These are phyloP conservation scores for Agriopis marginaria DNA, from an alignment of 2,888 invertebrate genomes.

Conservation along the genomic window DNA sequence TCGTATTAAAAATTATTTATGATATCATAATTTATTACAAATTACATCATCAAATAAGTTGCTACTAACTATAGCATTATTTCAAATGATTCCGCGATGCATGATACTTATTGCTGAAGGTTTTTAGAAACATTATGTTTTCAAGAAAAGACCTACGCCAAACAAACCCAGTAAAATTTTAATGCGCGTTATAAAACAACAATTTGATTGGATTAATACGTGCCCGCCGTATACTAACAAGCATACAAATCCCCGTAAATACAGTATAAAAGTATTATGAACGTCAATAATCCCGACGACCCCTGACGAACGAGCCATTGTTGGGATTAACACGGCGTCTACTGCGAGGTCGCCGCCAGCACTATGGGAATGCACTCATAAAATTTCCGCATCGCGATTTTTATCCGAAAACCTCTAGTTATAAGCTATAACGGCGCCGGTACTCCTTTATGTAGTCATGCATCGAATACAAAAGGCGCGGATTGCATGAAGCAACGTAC, in stretches of 20 bases:
- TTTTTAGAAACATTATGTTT: neutral
- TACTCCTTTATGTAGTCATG: constrained; percentile 55
- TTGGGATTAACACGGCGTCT: constrained; percentile 54
- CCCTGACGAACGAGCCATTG: constrained; percentile 81
- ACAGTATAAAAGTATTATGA: constrained; percentile 46
- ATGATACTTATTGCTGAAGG: neutral
- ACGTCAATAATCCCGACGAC: constrained; percentile 72
- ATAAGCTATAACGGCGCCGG: constrained; percentile 48
- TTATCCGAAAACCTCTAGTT: constrained; percentile 66
- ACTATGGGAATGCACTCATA: constrained; percentile 74
- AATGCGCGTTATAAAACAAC: constrained; percentile 31
- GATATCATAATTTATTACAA: constrained; percentile 24
- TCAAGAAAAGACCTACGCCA: constrained; percentile 1
- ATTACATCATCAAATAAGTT: constrained; percentile 9
- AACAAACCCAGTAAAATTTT: constrained; percentile 32
- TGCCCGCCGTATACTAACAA: constrained; percentile 37
- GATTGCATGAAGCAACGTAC: constrained; percentile 49
- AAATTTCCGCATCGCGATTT: constrained; percentile 76
- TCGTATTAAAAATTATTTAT: neutral
- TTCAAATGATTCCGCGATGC: neutral
- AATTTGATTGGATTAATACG: constrained; percentile 40
- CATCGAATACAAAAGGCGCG: constrained; percentile 65
- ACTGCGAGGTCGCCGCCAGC: constrained; percentile 57
- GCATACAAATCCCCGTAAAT: constrained; percentile 49
- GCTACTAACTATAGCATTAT: neutral